phyloP scores from a whole-genome alignment of 2,888 invertebrate genomes.

The Synergus itoensis region DNA sequence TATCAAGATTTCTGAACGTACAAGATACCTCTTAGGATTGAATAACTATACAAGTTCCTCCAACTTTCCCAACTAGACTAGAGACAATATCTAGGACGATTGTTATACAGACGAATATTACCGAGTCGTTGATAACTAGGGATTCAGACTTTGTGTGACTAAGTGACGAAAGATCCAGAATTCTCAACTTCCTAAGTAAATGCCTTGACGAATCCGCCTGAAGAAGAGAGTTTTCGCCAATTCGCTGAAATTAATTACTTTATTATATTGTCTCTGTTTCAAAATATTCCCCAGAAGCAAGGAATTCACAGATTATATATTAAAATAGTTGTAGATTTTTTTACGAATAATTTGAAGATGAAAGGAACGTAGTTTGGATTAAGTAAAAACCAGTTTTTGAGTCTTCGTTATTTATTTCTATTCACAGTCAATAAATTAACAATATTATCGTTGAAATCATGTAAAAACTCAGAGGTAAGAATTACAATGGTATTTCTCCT shows the following conservation, averaged over 20 bases:
- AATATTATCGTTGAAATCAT: slow-evolving; percentile 68
- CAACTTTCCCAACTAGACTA: not conserved
- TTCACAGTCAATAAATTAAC: slow-evolving; percentile 75
- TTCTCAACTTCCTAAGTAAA: slow-evolving; percentile 14
- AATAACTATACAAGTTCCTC: slow-evolving; percentile 11
- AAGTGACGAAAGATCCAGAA: slow-evolving; percentile 29
- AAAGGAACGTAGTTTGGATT: not conserved
- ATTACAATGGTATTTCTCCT: slow-evolving; percentile 60
- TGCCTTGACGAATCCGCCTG: not conserved
- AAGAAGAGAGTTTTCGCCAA: not conserved
- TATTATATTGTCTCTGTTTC: slow-evolving; percentile 6
- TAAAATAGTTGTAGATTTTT: not conserved
- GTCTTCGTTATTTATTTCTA: slow-evolving; percentile 71
- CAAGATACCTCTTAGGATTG: slow-evolving; percentile 4
- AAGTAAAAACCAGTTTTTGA: slow-evolving; percentile 32
- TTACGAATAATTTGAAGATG: not conserved
- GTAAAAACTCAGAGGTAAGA: slow-evolving; percentile 64
- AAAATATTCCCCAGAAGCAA: not conserved
- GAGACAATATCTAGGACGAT: not conserved
- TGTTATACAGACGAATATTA: slow-evolving; percentile 30
- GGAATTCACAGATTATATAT: not conserved
- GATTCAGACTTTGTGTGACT: slow-evolving; percentile 21
- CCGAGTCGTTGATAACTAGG: slow-evolving; percentile 8
- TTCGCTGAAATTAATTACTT: slow-evolving; percentile 1
- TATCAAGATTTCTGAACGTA: slow-evolving; percentile 1